Evolutionary conservation across 2,113 vertebrate species (phyloP).

Genomic region (Cyanoderma ruficeps): DNA sequence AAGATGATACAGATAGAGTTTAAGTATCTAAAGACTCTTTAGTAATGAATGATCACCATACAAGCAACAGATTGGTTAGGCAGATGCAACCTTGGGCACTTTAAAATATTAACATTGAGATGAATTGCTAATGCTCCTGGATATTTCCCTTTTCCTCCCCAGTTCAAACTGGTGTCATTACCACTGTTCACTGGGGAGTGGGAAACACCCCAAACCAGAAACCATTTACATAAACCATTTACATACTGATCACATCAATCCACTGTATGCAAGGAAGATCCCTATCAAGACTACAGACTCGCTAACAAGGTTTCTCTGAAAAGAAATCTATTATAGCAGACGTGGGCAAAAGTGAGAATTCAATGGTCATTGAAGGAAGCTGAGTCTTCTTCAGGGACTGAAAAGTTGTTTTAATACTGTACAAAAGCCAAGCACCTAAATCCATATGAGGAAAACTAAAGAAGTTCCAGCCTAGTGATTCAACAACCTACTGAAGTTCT

Average conservation of each 20-base stretch:
- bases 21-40: not conserved
- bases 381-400: not conserved
- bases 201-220: not conserved
- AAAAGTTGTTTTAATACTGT: not conserved
- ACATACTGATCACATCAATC: not conserved
- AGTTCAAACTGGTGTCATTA: not conserved
- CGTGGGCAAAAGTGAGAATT: not conserved
- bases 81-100: not conserved
- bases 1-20: not conserved
- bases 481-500: conserved; percentile 9
- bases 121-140: not conserved
- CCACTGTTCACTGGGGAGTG: not conserved
- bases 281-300: not conserved
- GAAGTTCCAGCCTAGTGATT: not conserved
- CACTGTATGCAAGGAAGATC: not conserved
- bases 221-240: not conserved
- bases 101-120: not conserved
- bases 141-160: not conserved
- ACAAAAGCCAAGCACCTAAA: not conserved
- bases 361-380: not conserved
- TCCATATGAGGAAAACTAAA: not conserved
- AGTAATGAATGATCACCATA: not conserved
- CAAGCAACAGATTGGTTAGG: not conserved
- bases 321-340: not conserved
- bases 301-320: not conserved